Evolutionary conservation across 2,797 vertebrate genomes (phyloP), one percentile per base, ranked within the genome.

Genomic region (Sebastes dallii): DNA sequence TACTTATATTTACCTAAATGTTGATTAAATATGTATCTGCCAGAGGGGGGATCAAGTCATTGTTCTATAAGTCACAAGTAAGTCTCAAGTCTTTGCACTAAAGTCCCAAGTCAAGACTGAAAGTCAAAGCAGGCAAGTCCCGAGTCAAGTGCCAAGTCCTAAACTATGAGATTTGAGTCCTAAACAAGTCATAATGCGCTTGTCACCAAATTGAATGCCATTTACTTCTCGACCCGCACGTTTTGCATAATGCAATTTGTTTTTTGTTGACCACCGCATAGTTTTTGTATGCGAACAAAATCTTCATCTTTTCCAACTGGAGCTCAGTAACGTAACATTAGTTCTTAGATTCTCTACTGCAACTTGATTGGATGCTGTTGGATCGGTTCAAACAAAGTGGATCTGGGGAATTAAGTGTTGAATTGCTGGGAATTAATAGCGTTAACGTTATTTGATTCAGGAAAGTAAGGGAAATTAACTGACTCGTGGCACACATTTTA

Each of bases 241-340:
- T 0, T 46, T 46, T 46, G 16, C 42, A 46, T 46, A 46, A 46
- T 46, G 42, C 42, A 0, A 46, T 46, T 0, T 0, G 6, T 46
- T 46, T 46, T 46, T 46, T 46, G 42, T 46, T 46, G 39, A 42
- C 39, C 39, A 42, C 14, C 1, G 14, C 39, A 42, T 42, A 42
- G 39, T 18, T 42, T 42, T 42, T 42, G 39, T 18, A 42, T 42
- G 42, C 7, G 1, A 58, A 58, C 55, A 0, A 2, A 58, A 14
- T 24, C 24, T 24, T 24, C 3, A 0, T 29, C 14, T 59, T 56
- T 8, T 56, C 6, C 54, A 56, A 14, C 10, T 58, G 13, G 14
- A 16, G 18, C 18, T 50, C 18, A 50, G 18, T 50, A 50, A 50
- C 8, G 46, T 2, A 50, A 20, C 18, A 8, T 20, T 50, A 50